These are phyloP conservation scores for Neotoma lepida DNA, from an alignment of 2,113 vertebrate species.

Conservation along the genomic window DNA sequence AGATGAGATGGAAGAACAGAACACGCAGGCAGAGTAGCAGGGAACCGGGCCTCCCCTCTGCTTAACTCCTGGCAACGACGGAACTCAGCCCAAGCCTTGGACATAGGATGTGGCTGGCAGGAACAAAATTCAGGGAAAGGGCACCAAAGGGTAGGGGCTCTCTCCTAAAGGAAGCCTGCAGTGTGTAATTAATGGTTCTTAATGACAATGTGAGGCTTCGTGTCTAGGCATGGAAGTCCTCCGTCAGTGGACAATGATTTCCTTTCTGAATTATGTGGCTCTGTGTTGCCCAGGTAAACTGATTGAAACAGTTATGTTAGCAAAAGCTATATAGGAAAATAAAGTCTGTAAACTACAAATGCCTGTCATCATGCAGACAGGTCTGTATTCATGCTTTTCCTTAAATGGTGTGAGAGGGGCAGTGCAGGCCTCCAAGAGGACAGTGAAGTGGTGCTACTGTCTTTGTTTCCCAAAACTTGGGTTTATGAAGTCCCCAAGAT, in stretches of 20 bases:
- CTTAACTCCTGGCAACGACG: background rate
- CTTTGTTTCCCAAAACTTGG: background rate
- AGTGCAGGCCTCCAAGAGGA: slow-evolving; percentile 56
- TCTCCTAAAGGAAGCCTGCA: slow-evolving; percentile 41
- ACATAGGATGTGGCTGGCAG: background rate
- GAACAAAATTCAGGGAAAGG: slow-evolving; percentile 17
- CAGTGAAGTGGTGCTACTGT: slow-evolving; percentile 63
- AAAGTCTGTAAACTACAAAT: slow-evolving; percentile 76
- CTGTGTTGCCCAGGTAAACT: slow-evolving; percentile 79
- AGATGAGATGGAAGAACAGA: background rate
- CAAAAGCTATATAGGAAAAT: slow-evolving; percentile 78
- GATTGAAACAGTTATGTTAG: slow-evolving; percentile 78
- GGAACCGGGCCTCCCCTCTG: slow-evolving; percentile 56
- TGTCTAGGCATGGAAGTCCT: slow-evolving; percentile 72
- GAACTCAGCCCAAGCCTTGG: background rate
- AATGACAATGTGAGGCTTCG: slow-evolving; percentile 73
- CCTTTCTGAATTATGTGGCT: slow-evolving; percentile 80
- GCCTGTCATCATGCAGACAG: slow-evolving; percentile 64
- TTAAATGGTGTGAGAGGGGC: slow-evolving; percentile 59
- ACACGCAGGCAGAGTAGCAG: slow-evolving; percentile 53
- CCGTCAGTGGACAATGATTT: slow-evolving; percentile 73
- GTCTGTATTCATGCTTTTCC: slow-evolving; percentile 72
- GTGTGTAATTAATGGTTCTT: slow-evolving; percentile 67
- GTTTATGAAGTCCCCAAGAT: background rate
- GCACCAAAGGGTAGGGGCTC: background rate